Conservation (phyloP, 2,113 vertebrate genomes). For the Saccopteryx bilineata region DNA sequence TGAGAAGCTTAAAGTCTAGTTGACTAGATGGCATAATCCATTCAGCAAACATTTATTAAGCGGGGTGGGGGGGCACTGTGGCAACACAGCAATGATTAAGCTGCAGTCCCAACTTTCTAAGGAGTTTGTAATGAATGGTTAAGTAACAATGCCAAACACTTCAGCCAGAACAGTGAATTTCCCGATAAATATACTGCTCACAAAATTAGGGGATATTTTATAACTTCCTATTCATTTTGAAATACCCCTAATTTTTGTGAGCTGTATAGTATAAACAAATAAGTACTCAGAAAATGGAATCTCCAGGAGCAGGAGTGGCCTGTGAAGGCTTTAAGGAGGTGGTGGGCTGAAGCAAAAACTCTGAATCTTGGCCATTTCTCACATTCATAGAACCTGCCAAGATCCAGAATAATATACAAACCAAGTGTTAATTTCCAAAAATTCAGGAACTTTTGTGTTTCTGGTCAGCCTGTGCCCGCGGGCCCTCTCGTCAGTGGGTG, state of each 20-base stretch:
- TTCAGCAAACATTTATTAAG: neutral
- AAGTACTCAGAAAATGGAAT: neutral
- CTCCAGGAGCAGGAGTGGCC: neutral
- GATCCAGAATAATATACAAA: constrained; percentile 22
- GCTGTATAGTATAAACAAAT: neutral
- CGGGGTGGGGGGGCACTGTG: neutral
- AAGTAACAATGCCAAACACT: neutral
- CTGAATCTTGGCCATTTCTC: neutral
- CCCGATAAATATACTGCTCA: neutral
- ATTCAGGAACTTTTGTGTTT: neutral
- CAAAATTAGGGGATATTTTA: too few species aligned
- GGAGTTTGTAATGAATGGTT: neutral
- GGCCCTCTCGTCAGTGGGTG: neutral
- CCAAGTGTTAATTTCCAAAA: neutral
- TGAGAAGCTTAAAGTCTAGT: neutral
- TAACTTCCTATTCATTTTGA: too few species aligned
- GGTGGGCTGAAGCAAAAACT: neutral
- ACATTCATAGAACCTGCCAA: neutral
- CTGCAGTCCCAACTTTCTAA: neutral
- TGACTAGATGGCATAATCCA: neutral
- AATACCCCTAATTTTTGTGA: too few species aligned
- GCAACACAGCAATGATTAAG: neutral
- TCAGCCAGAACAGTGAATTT: neutral
- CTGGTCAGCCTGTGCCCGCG: neutral
- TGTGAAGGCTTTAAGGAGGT: neutral